Evolutionary conservation across 2,113 vertebrate genomes (phyloP), one percentile per base, ranked within the genome.

Genomic region (Centropus unirufus): DNA sequence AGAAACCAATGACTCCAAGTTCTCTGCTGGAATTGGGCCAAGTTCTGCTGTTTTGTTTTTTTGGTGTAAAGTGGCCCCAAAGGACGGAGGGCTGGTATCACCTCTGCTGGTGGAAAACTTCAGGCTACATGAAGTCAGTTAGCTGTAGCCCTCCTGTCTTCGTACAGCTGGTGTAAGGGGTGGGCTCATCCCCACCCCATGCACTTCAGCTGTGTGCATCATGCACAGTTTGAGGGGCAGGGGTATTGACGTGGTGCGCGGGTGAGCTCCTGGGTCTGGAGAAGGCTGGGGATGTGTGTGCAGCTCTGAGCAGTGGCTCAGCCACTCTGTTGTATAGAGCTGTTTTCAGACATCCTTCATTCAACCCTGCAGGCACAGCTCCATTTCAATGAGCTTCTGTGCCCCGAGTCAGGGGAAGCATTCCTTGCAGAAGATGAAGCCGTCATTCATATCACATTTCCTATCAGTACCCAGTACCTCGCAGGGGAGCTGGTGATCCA

Each of bases 381-480:
- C 59, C 1, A 1, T 36, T 42, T 61, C 68, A 22, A 49, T 27
- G 73, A 83, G 22, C 59, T 57, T 9, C 77, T 68, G 34, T 40
- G 72, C 63, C n/a, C 40, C 2, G 0, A 18, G 11, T 21, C 0
- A 0, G 20, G 47, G 54, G 12, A 36, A 55, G 16, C 18, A 15
- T 15, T 52, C 5, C 1, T 29, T 7, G 5, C 40, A 61, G 32
- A n/a, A 80, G 59, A 32, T 34, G 49, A 83, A 68, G 49, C 51
- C 5, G 1, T n/a, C 1, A 0, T 52, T 95, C 30, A 4, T 52
- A 12, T 23, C 2, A 26, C 4, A 4, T 27, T 84, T 78, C 61
- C 12, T 62, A 32, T 67, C 77, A n/a, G 51, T 36, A 54, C 8
- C 59, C n/a, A 2, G 14, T 49, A 62, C 47, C 14, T 51, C 4